Evolutionary conservation across 2,888 invertebrate species (phyloP).

Genomic region (Hemithea aestivaria): DNA sequence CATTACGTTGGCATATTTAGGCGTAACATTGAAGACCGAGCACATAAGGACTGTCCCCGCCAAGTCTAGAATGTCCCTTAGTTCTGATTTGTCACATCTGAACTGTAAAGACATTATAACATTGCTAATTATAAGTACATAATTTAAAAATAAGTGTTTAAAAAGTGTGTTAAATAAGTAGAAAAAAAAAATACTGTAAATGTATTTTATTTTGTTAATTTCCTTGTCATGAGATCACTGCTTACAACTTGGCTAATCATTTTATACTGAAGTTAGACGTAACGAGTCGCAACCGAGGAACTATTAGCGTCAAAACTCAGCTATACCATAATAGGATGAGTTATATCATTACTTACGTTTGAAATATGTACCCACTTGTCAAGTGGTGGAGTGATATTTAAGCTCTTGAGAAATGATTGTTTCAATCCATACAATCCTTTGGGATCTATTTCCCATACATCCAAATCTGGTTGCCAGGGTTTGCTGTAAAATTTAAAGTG

Average conservation of each 20-base stretch:
- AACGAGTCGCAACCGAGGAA: no score
- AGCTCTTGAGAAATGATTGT: constrained; percentile 36
- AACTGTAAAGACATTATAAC: constrained; percentile 41
- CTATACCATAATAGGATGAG: no score
- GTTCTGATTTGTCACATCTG: constrained; percentile 51
- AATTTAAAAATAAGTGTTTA: neutral
- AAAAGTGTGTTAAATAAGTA: no score
- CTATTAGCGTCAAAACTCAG: no score
- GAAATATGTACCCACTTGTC: constrained; percentile 52
- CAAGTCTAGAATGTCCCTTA: constrained; percentile 53
- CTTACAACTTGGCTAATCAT: no score
- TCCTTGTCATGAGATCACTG: no score
- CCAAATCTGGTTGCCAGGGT: constrained; percentile 32
- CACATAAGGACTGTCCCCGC: constrained; percentile 57
- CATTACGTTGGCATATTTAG: constrained; percentile 50
- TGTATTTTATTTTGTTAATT: no score
- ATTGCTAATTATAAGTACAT: neutral
- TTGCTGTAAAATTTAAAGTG: constrained; percentile 17
- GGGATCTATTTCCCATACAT: constrained; percentile 39
- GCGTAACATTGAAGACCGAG: constrained; percentile 26
- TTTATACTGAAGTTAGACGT: no score
- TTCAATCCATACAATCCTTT: constrained; percentile 48
- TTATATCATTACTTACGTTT: constrained; percentile 44
- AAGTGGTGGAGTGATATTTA: constrained; percentile 54
- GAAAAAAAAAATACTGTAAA: no score